Evolutionary conservation across 2,888 invertebrate genomes (phyloP).

Genomic region (Chrysolina oricalcia): DNA sequence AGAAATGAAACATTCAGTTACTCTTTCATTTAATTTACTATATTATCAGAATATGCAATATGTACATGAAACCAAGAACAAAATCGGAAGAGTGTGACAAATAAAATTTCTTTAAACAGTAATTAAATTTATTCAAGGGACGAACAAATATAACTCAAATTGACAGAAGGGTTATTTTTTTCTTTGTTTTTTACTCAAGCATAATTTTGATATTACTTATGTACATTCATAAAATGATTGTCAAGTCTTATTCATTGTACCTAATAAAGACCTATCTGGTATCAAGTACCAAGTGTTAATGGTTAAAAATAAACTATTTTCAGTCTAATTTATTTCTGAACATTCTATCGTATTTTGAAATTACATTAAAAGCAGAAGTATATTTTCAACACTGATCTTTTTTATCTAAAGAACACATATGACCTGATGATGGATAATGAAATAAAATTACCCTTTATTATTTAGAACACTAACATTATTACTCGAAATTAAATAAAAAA

Average conservation of each 20-base stretch:
- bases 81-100: slow-evolving; percentile 1
- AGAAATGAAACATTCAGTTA: neutral
- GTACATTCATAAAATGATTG: slow-evolving; percentile 53
- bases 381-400: slow-evolving; percentile 40
- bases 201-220: slow-evolving; percentile 42
- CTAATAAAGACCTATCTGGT: slow-evolving; percentile 48
- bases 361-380: slow-evolving; percentile 47
- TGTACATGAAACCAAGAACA: neutral
- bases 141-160: slow-evolving; percentile 45
- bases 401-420: slow-evolving; percentile 44
- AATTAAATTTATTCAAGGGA: slow-evolving; percentile 52
- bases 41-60: neutral
- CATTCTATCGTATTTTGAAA: slow-evolving; percentile 39
- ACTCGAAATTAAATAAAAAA: no score
- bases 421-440: slow-evolving; percentile 9
- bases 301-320: slow-evolving; percentile 49
- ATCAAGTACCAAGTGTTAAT: slow-evolving; percentile 38
- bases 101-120: slow-evolving; percentile 38
- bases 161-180: neutral
- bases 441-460: slow-evolving; percentile 2
- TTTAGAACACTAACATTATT: slow-evolving; percentile 46
- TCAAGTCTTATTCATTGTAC: slow-evolving; percentile 48
- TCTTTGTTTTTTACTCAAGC: slow-evolving; percentile 28
- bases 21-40: neutral
- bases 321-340: slow-evolving; percentile 49